These are phyloP conservation scores for Silurus lanzhouensis DNA, from an alignment of 2,797 vertebrate genomes.

Conservation along the genomic window DNA sequence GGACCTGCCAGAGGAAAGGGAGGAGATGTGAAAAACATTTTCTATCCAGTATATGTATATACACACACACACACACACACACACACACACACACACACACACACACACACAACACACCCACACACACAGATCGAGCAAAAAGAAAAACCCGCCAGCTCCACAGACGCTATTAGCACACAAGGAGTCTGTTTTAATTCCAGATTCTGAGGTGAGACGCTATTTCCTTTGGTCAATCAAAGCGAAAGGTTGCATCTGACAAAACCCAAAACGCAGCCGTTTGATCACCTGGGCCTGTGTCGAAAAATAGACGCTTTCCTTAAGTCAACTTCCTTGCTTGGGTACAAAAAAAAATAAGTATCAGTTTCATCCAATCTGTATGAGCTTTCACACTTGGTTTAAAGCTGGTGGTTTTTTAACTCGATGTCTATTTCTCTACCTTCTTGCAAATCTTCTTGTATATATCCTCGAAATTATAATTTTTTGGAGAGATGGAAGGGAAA, in stretches of 20 bases:
- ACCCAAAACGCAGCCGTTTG: conserved; percentile 67
- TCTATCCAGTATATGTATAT: not conserved
- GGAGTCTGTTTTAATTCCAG: conserved; percentile 64
- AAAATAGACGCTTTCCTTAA: conserved; percentile 55
- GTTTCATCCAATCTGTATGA: conserved; percentile 56
- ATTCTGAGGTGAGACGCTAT: conserved; percentile 66
- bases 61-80: not conserved
- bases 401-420: conserved; percentile 36
- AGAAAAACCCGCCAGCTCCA: conserved; percentile 64
- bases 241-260: conserved; percentile 57
- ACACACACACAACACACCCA: not conserved
- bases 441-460: conserved; percentile 45
- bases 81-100: not conserved
- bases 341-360: conserved; percentile 64
- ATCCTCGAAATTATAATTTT: conserved; percentile 43
- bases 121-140: conserved; percentile 27
- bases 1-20: conserved; percentile 45
- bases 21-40: not conserved
- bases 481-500: conserved; percentile 12
- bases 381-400: conserved; percentile 54
- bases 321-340: conserved; percentile 60
- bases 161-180: conserved; percentile 51
- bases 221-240: conserved; percentile 60
- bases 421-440: conserved; percentile 24
- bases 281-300: conserved; percentile 51